Percentiles rank a stretch among this genome's conserved stretches.
Evolutionary conservation across 2,888 invertebrate species (phyloP).

Genomic region (Rambutsinella grinnellia): DNA sequence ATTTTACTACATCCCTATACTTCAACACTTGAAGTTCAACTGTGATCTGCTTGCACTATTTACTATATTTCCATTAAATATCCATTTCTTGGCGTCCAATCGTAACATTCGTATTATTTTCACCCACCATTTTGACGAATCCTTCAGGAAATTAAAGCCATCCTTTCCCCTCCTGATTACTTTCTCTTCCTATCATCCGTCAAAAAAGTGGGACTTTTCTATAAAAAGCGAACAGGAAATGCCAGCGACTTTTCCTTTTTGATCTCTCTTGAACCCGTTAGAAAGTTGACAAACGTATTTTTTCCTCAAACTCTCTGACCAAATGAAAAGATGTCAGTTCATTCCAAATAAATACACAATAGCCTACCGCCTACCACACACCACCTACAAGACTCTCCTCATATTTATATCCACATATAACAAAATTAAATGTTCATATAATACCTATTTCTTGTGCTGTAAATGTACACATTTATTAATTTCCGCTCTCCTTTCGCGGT

Average conservation of each 20-base stretch:
- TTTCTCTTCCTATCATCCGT: slow-evolving; percentile 7
- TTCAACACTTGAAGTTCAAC: too few relatives aligned
- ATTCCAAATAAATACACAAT: not conserved
- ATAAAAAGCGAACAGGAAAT: slow-evolving; percentile 31
- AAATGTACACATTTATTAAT: slow-evolving; percentile 22
- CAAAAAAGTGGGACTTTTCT: too few relatives aligned
- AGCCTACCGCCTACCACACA: not conserved
- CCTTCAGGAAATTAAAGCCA: slow-evolving; percentile 60
- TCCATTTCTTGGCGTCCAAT: too few relatives aligned
- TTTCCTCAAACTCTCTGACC: not conserved
- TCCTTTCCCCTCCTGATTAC: slow-evolving; percentile 59
- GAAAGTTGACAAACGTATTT: slow-evolving; percentile 24
- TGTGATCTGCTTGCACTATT: too few relatives aligned
- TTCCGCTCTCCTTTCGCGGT: slow-evolving; percentile 6
- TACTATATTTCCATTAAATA: too few relatives aligned
- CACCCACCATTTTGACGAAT: too few relatives aligned
- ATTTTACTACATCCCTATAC: too few relatives aligned
- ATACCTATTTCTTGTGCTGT: not conserved
- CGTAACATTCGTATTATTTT: too few relatives aligned
- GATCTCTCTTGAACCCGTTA: slow-evolving; percentile 36
- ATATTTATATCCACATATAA: not conserved
- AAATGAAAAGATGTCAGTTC: slow-evolving; percentile 34
- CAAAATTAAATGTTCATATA: not conserved
- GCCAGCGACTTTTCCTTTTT: slow-evolving; percentile 23
- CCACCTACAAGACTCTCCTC: not conserved